These are phyloP conservation scores for Miichthys miiuy DNA, from an alignment of 2,797 vertebrate species.

Conservation along the genomic window DNA sequence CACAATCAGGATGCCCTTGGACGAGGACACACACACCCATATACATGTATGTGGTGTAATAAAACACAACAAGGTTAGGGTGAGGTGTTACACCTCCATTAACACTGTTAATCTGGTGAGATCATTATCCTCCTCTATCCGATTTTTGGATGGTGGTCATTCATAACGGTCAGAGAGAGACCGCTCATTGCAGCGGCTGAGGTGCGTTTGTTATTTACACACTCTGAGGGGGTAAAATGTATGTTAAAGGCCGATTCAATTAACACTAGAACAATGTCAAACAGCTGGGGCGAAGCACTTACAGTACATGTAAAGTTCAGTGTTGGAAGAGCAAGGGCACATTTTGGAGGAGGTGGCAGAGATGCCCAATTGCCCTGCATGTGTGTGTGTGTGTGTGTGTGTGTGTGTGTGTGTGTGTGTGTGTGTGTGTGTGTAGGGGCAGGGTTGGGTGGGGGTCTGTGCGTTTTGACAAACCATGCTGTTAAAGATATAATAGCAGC, in stretches of 20 bases:
- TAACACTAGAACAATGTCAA: slow-evolving; percentile 65
- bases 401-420: slow-evolving; percentile 35
- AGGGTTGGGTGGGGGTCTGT: slow-evolving; percentile 75
- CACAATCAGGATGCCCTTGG: slow-evolving; percentile 71
- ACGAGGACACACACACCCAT: slow-evolving; percentile 64
- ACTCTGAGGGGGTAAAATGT: slow-evolving; percentile 16
- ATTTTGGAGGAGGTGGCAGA: slow-evolving; percentile 33
- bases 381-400: slow-evolving; percentile 37
- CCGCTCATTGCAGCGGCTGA: neutral
- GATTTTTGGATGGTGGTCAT: slow-evolving; percentile 58
- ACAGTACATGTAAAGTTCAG: slow-evolving; percentile 43
- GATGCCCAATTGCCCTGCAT: slow-evolving; percentile 10
- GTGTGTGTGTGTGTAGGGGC: slow-evolving; percentile 50
- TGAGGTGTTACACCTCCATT: slow-evolving; percentile 74
- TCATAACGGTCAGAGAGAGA: slow-evolving; percentile 58
- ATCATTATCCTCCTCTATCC: slow-evolving; percentile 68
- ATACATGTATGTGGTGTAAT: slow-evolving; percentile 59
- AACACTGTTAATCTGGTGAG: slow-evolving; percentile 78
- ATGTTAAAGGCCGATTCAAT: slow-evolving; percentile 64
- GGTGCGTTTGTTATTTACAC: slow-evolving; percentile 72
- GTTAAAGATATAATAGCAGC: slow-evolving; percentile 94
- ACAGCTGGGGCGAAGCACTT: slow-evolving; percentile 1
- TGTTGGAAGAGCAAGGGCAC: slow-evolving; percentile 61
- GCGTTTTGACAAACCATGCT: slow-evolving; percentile 93
- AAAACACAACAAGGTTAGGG: slow-evolving; percentile 78